A percentile compares a stretch with the other conserved stretches of the same genome.
phyloP scores from a whole-genome alignment of 2,888 invertebrate genomes.

The Exephanes ischioxanthus region DNA sequence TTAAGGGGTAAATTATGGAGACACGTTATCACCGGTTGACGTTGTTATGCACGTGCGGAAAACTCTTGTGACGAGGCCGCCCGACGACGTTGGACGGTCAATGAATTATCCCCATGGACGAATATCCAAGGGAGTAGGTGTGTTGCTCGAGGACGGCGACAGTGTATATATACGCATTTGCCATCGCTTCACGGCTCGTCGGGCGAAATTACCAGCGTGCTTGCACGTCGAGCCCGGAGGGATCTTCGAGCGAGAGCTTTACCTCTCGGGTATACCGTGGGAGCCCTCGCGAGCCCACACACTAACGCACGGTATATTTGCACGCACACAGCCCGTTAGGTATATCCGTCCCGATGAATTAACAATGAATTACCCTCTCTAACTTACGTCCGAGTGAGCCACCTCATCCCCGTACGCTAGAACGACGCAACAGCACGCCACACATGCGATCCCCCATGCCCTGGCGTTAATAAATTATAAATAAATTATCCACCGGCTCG shows the following conservation, averaged over 20 bases:
- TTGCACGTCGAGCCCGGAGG: slow-evolving; percentile 33
- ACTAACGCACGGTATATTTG: not conserved
- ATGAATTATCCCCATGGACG: slow-evolving; percentile 45
- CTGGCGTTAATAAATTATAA: slow-evolving; percentile 29
- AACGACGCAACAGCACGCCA: slow-evolving; percentile 1
- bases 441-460: not conserved
- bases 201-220: slow-evolving; percentile 46
- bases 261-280: slow-evolving; percentile 57
- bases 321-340: not conserved
- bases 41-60: slow-evolving; percentile 19
- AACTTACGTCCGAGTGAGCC: slow-evolving; percentile 34
- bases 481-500: slow-evolving; percentile 18
- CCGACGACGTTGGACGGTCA: slow-evolving; percentile 40
- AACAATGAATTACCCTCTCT: slow-evolving; percentile 50
- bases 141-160: slow-evolving; percentile 25
- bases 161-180: slow-evolving; percentile 41
- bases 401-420: slow-evolving; percentile 5
- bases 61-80: slow-evolving; percentile 34
- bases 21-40: not conserved
- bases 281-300: slow-evolving; percentile 16
- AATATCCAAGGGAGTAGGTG: slow-evolving; percentile 37
- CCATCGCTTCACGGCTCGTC: slow-evolving; percentile 50
- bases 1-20: not conserved
- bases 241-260: slow-evolving; percentile 50
- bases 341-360: slow-evolving; percentile 41